Evolutionary conservation across 2,797 vertebrate genomes (phyloP), one percentile per base, ranked within the genome.

Genomic region (Argentina silus): DNA sequence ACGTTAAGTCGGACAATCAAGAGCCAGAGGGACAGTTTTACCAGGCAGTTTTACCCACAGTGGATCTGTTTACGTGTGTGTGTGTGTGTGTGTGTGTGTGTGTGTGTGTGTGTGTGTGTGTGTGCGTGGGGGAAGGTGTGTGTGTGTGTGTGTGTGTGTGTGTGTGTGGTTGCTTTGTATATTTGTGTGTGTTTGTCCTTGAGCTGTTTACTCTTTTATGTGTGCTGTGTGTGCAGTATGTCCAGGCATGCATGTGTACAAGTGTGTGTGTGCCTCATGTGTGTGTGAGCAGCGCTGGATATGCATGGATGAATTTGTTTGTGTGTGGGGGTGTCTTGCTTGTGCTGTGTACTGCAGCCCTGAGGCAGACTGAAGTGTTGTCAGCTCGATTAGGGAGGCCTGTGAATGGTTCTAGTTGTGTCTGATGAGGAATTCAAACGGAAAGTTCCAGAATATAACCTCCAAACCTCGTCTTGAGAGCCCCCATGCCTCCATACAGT

Each of bases 51-150:
- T 57, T 7, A 17, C 55, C 6, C 5, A 57, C 15, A n/a, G 15
- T 51, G 50, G 50, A 12, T 51, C 3, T 51, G 50, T 51, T 51
- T 36, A 36, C 42, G 53, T 77, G 76, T 50, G 55, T 60, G 55
- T 79, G 73, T 68, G 70, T 78, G 83, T 79, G 74, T 72, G 79
- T 67, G 73, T 86, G 47, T 81, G 69, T 77, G 15, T 56, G 51
- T n/a, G 15, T 56, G 66, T 56, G 21, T 55, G 27, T 23, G 45
- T 50, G 10, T 14, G 64, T 14, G 7, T 42, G 63, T 48, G n/a
- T 48, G 43, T 47, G 9, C 1, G 3, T n/a, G n/a, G n/a, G n/a
- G n/a, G n/a, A n/a, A n/a, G n/a, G n/a, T 8, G 14, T 67, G 21
- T 8, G 14, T 14, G 65, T 36, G 65, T 69, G 51, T 72, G 61